Conservation (phyloP, 2,888 invertebrate genomes). For the Drosophila tripunctata region DNA sequence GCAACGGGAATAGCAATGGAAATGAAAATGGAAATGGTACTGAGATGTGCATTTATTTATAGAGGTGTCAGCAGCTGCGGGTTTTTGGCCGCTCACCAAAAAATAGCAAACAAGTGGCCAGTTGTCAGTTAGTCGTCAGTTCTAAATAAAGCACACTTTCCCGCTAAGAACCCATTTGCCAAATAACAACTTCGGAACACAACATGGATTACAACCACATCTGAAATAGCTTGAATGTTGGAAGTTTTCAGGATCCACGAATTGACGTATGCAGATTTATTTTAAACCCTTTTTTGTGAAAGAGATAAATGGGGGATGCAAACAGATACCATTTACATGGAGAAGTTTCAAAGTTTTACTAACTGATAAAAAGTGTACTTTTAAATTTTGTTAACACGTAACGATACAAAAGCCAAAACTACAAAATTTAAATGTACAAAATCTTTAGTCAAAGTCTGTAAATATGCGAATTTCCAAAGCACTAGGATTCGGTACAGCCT, state of each 20-base stretch:
- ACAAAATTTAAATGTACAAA: no score
- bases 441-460: no score
- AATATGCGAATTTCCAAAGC: no score
- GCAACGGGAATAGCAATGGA: neutral
- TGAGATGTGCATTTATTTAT: slow-evolving; percentile 10
- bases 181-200: slow-evolving; percentile 1
- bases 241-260: neutral
- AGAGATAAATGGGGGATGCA: neutral
- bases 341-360: no score
- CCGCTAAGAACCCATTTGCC: neutral
- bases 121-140: slow-evolving; percentile 8
- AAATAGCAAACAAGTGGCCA: slow-evolving; percentile 25
- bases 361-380: no score
- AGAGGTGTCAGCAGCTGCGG: slow-evolving; percentile 16
- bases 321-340: neutral
- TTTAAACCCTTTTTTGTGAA: neutral
- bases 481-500: no score
- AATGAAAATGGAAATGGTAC: neutral
- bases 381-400: no score
- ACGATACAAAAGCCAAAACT: no score
- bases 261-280: slow-evolving; percentile 17
- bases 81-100: neutral
- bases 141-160: slow-evolving; percentile 6
- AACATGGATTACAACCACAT: neutral
- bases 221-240: neutral